phyloP scores from a whole-genome alignment of 2,888 invertebrate genomes.

The Dryocosmus kuriphilus region DNA sequence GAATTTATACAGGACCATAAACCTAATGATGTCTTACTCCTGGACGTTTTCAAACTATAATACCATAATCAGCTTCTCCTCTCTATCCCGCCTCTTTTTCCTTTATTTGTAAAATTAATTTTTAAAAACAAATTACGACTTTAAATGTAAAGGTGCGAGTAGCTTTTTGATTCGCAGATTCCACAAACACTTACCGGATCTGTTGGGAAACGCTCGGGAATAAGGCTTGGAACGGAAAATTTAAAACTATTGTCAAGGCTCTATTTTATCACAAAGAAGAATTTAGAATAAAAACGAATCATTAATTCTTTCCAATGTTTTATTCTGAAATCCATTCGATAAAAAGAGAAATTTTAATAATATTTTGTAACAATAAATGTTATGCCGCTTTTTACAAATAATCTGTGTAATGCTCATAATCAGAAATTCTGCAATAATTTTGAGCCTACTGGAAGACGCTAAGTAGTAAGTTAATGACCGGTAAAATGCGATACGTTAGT shows the following conservation, averaged over 20 bases:
- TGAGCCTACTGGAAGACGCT: slow-evolving; percentile 25
- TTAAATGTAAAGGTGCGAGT: no score
- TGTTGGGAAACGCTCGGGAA: no score
- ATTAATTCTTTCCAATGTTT: background rate
- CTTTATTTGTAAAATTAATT: no score
- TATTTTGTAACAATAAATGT: slow-evolving; percentile 11
- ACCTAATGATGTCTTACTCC: no score
- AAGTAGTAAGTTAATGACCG: background rate
- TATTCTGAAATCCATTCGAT: slow-evolving; percentile 19
- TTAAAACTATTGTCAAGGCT: background rate
- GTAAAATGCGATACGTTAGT: background rate
- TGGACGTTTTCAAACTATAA: no score
- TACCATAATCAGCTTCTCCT: no score
- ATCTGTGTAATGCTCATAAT: background rate
- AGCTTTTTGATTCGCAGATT: no score
- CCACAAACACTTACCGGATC: no score
- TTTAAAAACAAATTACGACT: no score
- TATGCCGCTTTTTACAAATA: background rate
- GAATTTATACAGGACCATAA: no score
- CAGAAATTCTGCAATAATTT: slow-evolving; percentile 10
- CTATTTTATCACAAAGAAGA: background rate
- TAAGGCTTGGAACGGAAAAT: no score
- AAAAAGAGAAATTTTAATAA: slow-evolving; percentile 13
- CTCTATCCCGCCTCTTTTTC: no score
- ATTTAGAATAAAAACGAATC: background rate